A percentile compares a stretch with the other conserved stretches of the same genome.
phyloP scores from a whole-genome alignment of 2,888 invertebrate genomes.

The Caenorhabditis zanzibari region DNA sequence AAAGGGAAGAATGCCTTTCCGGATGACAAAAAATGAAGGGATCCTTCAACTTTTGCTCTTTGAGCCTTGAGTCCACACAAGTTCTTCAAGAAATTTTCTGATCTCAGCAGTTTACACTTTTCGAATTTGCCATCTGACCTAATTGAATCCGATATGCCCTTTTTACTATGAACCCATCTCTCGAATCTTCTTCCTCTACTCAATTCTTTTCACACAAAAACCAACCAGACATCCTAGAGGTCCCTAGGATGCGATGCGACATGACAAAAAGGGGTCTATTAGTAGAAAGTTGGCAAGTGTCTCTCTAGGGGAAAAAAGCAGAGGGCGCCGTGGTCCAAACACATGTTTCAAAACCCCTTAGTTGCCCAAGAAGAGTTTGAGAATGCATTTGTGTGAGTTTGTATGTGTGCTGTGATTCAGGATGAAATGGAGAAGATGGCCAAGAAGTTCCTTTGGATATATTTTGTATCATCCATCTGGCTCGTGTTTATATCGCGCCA shows the following conservation, averaged over 20 bases:
- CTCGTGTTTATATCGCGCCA: constrained; percentile 55
- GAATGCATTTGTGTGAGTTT: constrained; percentile 33
- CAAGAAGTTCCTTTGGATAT: constrained; percentile 16
- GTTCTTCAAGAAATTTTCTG: background rate
- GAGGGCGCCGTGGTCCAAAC: constrained; percentile 4
- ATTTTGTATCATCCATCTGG: constrained; percentile 54
- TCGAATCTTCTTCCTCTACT: constrained; percentile 17
- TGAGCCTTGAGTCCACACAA: background rate
- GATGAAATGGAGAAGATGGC: constrained; percentile 1
- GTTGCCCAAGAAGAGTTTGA: constrained; percentile 12
- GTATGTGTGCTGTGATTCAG: constrained; percentile 44
- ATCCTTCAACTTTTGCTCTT: background rate
- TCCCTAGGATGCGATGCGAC: constrained; percentile 40
- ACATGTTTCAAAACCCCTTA: constrained; percentile 51
- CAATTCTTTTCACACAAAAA: constrained; percentile 20
- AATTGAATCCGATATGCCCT: constrained; percentile 19
- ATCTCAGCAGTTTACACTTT: background rate
- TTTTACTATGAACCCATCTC: constrained; percentile 19
- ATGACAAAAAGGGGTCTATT: constrained; percentile 67
- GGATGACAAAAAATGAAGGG: background rate
- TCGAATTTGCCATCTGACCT: background rate
- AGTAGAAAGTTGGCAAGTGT: constrained; percentile 67
- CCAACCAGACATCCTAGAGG: constrained; percentile 14
- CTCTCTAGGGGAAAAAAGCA: constrained; percentile 60
- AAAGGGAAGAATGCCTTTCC: background rate